Evolutionary conservation across 1,140 invertebrate species (phyloP), one percentile per base, ranked within the genome.

Genomic region (Bombus haemorrhoidalis): DNA sequence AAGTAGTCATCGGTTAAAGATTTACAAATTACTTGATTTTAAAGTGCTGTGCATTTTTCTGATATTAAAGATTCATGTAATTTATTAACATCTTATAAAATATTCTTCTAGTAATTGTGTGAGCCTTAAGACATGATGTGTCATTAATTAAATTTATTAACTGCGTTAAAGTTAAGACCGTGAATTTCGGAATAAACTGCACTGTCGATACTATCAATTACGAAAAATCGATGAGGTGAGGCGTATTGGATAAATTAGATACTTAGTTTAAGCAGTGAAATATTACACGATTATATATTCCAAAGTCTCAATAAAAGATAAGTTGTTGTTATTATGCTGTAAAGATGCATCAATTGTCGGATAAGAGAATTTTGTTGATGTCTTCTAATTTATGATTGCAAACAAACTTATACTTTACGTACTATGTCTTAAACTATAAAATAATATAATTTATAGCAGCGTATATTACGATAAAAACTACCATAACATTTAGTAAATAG

Each of bases 21-120:
- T 57, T 13, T 37, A 1, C 13, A 75, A 75, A 43, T 74, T 43
- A n/a, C 41, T 37, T 25, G 2, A 28, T 22, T 47, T 25, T 2
- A 5, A 10, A 47, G 1, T 3, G 43, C 1, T 6, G 3, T 2
- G 0, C 8, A n/a, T 22, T 22, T 12, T 34, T 37, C 15, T 6
- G 15, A 9, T 34, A 22, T 68, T 18, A 34, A 22, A 37, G 15
- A 32, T n/a, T 64, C 62, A n/a, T 15, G 5, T 18, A 32, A 66
- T 66, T 32, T 15, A 32, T n/a, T 32, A 32, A 8, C n/a, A 15
- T 15, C n/a, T 18, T 0, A 10, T 66, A 32, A 66, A 66, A 32
- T 32, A 8, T 53, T 53, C 18, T 53, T 53, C 18, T 22, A 53
- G 47, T 53, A 53, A 53, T 53, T 53, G 47, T 53, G 47, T 18